Conservation (phyloP, 1,140 invertebrate genomes). For the Atta colombica region DNA sequence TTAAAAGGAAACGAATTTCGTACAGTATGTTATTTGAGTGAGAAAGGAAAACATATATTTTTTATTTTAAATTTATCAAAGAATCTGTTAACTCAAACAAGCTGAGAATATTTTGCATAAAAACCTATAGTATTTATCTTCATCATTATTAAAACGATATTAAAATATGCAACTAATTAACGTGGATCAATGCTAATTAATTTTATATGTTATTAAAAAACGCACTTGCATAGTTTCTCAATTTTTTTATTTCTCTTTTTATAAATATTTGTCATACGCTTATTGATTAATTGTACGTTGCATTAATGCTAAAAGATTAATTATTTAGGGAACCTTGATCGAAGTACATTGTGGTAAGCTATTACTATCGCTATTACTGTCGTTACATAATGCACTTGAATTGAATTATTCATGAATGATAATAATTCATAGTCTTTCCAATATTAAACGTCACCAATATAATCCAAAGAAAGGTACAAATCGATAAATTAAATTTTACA, state of each 20-base stretch:
- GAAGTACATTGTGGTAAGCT: conserved; percentile 19
- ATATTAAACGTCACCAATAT: conserved; percentile 28
- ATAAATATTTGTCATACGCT: background rate
- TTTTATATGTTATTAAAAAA: background rate
- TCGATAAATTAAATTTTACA: conserved; percentile 19
- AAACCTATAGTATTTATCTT: background rate
- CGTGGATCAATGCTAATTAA: background rate
- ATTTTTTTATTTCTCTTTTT: background rate
- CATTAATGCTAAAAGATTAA: conserved; percentile 9
- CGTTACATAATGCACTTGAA: conserved; percentile 30
- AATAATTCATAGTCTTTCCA: conserved; percentile 36
- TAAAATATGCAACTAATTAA: background rate
- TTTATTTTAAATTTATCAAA: background rate
- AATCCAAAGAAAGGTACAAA: conserved; percentile 17
- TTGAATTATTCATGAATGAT: conserved; percentile 39
- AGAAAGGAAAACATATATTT: background rate
- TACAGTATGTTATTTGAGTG: background rate
- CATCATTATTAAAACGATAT: background rate
- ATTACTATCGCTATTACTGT: conserved; percentile 22
- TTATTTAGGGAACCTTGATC: conserved; percentile 37
- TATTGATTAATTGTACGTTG: background rate
- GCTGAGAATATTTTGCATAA: background rate
- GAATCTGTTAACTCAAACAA: background rate
- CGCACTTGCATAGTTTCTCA: background rate
- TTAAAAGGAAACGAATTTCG: background rate